Evolutionary conservation across 2,797 vertebrate species (phyloP).

Genomic region (Enteromius radiatus): DNA sequence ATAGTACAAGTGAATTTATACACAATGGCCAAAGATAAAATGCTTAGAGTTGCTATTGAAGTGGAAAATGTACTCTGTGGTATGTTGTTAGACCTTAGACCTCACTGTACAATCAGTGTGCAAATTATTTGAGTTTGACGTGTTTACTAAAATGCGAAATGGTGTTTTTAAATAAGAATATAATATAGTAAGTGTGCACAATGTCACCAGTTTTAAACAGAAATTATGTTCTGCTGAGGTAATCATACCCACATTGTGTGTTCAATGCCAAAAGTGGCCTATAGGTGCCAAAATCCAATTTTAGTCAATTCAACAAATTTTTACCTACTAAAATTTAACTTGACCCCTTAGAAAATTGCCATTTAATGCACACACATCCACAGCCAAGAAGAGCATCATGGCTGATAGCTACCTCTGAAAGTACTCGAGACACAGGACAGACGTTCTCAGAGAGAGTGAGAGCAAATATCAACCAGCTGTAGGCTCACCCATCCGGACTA

Average conservation of each 20-base stretch:
- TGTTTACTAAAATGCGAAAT: not conserved
- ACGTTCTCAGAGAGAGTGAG: constrained; percentile 32
- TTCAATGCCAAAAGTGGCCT: not conserved
- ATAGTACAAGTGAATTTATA: constrained; percentile 15
- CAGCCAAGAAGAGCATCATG: not conserved
- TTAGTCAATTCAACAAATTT: constrained; percentile 5
- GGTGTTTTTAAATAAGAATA: not conserved
- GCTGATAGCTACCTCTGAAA: constrained; percentile 22
- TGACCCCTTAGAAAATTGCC: not conserved
- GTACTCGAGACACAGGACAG: not conserved
- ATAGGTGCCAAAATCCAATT: not conserved
- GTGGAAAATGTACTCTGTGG: not conserved
- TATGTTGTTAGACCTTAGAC: not conserved
- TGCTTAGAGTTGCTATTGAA: constrained; percentile 18
- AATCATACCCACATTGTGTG: not conserved
- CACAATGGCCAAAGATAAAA: constrained; percentile 19
- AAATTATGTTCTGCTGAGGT: not conserved
- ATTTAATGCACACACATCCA: not conserved
- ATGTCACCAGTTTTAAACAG: not conserved
- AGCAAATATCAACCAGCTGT: constrained; percentile 55
- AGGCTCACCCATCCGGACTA: constrained; percentile 63
- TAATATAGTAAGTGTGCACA: not conserved
- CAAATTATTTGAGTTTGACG: not conserved
- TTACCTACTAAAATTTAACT: not conserved
- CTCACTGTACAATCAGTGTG: not conserved